Percentiles rank a stretch among this genome's conserved stretches.
phyloP scores from a whole-genome alignment of 2,888 invertebrate genomes.

The Trichopoda pennipes region DNA sequence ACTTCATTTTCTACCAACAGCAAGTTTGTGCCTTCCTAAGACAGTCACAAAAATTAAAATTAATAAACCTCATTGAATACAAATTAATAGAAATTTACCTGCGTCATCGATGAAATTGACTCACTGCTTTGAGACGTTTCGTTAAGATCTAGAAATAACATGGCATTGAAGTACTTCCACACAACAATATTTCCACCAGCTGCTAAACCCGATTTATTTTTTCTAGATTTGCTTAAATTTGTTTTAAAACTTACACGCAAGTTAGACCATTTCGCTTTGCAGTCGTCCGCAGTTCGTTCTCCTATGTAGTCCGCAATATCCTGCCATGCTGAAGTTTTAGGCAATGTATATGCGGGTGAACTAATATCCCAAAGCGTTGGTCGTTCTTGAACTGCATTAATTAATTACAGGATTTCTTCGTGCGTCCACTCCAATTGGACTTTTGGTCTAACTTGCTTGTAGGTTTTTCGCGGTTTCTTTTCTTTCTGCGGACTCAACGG shows the following conservation, averaged over 20 bases:
- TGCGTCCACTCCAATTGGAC: neutral
- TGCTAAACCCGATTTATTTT: constrained; percentile 11
- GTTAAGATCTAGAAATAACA: neutral
- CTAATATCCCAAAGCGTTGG: constrained; percentile 15
- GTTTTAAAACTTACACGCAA: constrained; percentile 14
- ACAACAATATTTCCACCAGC: neutral
- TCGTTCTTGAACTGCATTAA: constrained; percentile 12
- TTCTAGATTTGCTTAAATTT: neutral
- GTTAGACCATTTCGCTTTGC: constrained; percentile 34
- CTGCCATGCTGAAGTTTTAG: constrained; percentile 14
- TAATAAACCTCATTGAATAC: neutral
- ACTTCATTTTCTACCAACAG: neutral
- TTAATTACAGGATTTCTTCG: constrained; percentile 1
- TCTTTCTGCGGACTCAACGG: neutral
- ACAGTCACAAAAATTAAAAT: constrained; percentile 7
- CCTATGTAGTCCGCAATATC: neutral
- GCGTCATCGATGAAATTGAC: constrained; percentile 15
- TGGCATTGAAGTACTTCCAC: neutral
- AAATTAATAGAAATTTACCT: neutral
- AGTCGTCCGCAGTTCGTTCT: constrained; percentile 9
- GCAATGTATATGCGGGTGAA: constrained; percentile 4
- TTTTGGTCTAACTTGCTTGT: constrained; percentile 14
- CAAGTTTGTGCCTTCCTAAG: neutral
- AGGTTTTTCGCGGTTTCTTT: neutral
- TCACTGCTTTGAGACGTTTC: neutral